phyloP scores from a whole-genome alignment of 2,888 invertebrate species.

The Zygothrica quintamaculata region DNA sequence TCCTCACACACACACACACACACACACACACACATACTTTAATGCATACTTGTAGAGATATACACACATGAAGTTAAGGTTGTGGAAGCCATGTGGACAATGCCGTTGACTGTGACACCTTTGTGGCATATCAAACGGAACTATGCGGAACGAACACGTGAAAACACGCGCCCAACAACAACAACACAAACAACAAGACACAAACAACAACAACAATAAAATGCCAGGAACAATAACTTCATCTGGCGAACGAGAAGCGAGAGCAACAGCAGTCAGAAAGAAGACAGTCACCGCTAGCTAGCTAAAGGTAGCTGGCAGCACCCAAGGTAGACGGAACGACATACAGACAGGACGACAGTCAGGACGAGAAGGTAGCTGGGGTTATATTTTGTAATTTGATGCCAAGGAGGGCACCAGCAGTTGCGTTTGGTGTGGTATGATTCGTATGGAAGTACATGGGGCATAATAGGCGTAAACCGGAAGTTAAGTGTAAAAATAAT shows the following conservation, averaged over 20 bases:
- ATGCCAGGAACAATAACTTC: conserved; percentile 77
- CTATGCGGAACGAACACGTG: conserved; percentile 79
- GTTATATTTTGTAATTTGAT: conserved; percentile 77
- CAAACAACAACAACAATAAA: conserved; percentile 47
- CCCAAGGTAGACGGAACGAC: too few relatives aligned
- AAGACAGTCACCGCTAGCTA: not conserved
- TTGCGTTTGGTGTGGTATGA: not conserved
- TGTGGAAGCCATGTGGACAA: conserved; percentile 56
- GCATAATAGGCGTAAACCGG: conserved; percentile 79
- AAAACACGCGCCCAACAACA: conserved; percentile 60
- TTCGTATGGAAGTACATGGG: conserved; percentile 15
- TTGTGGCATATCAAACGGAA: conserved; percentile 79
- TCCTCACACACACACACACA: conserved; percentile 4
- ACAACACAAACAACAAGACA: conserved; percentile 40
- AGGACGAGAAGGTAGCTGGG: conserved; percentile 35
- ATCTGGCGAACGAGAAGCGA: conserved; percentile 45
- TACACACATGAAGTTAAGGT: conserved; percentile 35
- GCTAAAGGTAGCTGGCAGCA: conserved; percentile 23
- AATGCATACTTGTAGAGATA: too few relatives aligned
- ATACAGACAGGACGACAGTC: conserved; percentile 20
- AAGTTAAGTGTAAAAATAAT: conserved; percentile 81
- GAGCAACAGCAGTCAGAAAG: conserved; percentile 2
- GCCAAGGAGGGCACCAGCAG: conserved; percentile 48
- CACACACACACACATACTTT: not conserved
- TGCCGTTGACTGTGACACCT: conserved; percentile 68